Evolutionary conservation across 53 echinoderm and acorn worm genomes (phyloP).

Genomic region (Paracentrotus lividus): DNA sequence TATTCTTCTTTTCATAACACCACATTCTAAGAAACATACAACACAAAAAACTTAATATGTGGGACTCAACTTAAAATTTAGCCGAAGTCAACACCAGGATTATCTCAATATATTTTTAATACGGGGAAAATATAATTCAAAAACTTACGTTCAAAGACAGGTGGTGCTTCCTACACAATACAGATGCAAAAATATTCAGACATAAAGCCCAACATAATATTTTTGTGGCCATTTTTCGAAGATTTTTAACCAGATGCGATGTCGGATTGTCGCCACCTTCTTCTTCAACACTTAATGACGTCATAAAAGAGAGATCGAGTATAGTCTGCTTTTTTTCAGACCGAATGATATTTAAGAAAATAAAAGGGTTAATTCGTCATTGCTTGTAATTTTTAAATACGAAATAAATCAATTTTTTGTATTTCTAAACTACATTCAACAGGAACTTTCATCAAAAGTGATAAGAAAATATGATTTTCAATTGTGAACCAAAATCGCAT

Average conservation of each 20-base stretch:
- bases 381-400: too few species aligned
- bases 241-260: neutral
- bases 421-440: too few species aligned
- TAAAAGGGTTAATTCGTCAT: neutral
- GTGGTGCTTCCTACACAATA: slow-evolving; percentile 11
- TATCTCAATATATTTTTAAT: neutral
- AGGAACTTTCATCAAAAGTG: neutral
- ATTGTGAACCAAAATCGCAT: too few species aligned
- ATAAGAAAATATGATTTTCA: neutral
- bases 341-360: neutral
- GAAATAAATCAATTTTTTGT: too few species aligned
- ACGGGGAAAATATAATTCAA: neutral
- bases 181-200: neutral
- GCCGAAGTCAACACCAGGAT: neutral
- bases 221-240: neutral
- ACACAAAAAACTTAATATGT: neutral
- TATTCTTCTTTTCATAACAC: too few species aligned
- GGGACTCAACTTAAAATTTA: neutral
- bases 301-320: neutral
- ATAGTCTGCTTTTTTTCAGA: neutral
- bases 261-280: neutral
- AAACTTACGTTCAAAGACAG: neutral
- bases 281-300: neutral
- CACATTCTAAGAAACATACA: too few species aligned
- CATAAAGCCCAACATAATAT: neutral